These are phyloP conservation scores for Danaus chrysippus DNA, from an alignment of 2,888 invertebrate genomes.

Conservation along the genomic window DNA sequence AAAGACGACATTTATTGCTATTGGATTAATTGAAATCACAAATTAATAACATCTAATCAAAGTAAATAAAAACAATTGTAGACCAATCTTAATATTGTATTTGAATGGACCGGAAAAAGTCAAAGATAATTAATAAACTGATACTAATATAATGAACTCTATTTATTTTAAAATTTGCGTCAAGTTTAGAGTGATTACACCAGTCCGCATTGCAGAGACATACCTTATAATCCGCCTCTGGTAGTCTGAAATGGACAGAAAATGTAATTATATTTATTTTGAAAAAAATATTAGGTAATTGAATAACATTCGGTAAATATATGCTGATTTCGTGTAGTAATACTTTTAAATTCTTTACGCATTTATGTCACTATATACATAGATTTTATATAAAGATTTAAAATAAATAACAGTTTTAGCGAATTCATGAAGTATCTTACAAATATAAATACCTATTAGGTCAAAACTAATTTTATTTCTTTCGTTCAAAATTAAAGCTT, in stretches of 20 bases:
- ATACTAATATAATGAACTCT: conserved; percentile 17
- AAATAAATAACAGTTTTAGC: too few relatives aligned
- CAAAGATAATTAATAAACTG: conserved; percentile 14
- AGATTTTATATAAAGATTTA: too few relatives aligned
- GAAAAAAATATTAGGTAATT: background rate
- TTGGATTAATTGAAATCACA: conserved; percentile 51
- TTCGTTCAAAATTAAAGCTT: too few relatives aligned
- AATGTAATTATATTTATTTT: background rate
- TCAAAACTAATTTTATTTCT: too few relatives aligned
- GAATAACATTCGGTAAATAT: too few relatives aligned
- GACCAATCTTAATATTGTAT: too few relatives aligned
- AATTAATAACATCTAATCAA: conserved; percentile 40
- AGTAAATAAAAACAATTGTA: conserved; percentile 12
- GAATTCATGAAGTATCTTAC: too few relatives aligned
- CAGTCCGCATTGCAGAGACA: conserved; percentile 67
- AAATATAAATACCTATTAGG: too few relatives aligned
- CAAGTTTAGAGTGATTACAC: conserved; percentile 46
- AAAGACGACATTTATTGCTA: conserved; percentile 68
- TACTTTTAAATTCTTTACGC: too few relatives aligned
- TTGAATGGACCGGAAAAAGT: conserved; percentile 1
- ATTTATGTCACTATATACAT: too few relatives aligned
- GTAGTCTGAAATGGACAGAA: conserved; percentile 44
- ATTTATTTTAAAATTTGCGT: background rate
- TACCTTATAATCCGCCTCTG: conserved; percentile 61
- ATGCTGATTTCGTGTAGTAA: too few relatives aligned